phyloP scores from a whole-genome alignment of 35 echinoderm and acorn worm species.

The Heliocidaris erythrogramma region DNA sequence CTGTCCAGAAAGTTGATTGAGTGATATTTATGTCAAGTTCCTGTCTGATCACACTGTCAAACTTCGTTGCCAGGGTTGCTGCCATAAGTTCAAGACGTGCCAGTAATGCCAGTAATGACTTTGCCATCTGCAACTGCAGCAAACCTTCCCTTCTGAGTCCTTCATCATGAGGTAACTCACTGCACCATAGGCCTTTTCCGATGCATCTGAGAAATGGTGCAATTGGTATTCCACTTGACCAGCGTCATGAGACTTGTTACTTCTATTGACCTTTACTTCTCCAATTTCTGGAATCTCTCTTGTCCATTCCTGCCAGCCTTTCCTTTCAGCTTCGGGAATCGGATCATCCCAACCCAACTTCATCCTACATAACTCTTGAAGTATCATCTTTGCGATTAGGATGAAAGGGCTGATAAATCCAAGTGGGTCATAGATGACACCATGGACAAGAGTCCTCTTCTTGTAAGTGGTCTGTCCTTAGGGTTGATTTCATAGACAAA shows the following conservation, averaged over 20 bases:
- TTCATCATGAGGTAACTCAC: conserved; percentile 36
- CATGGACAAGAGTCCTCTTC: conserved; percentile 53
- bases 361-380: conserved; percentile 44
- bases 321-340: neutral
- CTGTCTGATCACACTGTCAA: conserved; percentile 20
- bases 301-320: conserved; percentile 34
- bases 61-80: conserved; percentile 58
- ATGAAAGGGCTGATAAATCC: conserved; percentile 27
- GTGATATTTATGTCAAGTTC: conserved; percentile 40
- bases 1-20: conserved; percentile 53
- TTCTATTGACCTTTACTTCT: conserved; percentile 13
- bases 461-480: conserved; percentile 56
- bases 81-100: conserved; percentile 61
- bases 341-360: conserved; percentile 56
- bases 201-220: conserved; percentile 64
- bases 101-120: conserved; percentile 48
- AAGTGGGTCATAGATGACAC: conserved; percentile 57
- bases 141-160: neutral
- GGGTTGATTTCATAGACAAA: conserved; percentile 26
- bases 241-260: conserved; percentile 41
- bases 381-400: conserved; percentile 37
- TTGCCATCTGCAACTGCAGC: conserved; percentile 45
- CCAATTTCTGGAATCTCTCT: conserved; percentile 22
- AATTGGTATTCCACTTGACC: conserved; percentile 20
- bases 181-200: conserved; percentile 57